Base-by-base conservation (phyloP, 1,140 invertebrate genomes). In the Lucilia cuprina region DNA sequence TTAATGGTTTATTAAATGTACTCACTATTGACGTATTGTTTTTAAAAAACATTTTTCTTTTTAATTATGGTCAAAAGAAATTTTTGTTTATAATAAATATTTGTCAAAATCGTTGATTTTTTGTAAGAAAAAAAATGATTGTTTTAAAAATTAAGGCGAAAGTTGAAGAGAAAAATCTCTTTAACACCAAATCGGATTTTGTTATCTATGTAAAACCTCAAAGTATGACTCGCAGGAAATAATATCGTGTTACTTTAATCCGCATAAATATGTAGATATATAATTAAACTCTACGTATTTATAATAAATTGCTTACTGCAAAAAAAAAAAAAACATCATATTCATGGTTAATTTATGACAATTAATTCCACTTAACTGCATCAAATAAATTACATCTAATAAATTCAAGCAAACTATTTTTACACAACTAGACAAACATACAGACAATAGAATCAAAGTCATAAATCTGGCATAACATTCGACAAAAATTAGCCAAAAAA, bases 241-340 rank as follows among this genome's bases (percentile, higher is more conserved):
- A 41, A 41, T 8, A 41, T 41, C 7, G 10, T 41, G 5, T 55
- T 55, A 55, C 50, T 55, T 10, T n/a, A 55, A 41, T 41, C 9
- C 10, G 2, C 50, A 55, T 13, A 55, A 41, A 41, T 41, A 60
- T n/a, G n/a, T n/a, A n/a, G n/a, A 3, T 41, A 60, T n/a, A n/a
- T 7, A 60, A 60, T 14, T 60, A n/a, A 60, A 70, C n/a, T 7
- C 65, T 10, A 17, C n/a, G n/a, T 14, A 60, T 17, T 60, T 60
- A 7, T 60, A 70, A 70, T 21, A 70, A 70, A 70, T 70, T n/a
- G 10, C 7, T 21, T 21, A 8, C 0, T 70, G 8, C 21, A 5
- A 70, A 70, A 70, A 70, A 70, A 70, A 70, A 70, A n/a, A 70
- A 70, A 70, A 21, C n/a, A 70, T 70, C 65, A 70, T 70, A 70